phyloP scores from a whole-genome alignment of 2,888 invertebrate species.

The Ichneumoninae sp. region DNA sequence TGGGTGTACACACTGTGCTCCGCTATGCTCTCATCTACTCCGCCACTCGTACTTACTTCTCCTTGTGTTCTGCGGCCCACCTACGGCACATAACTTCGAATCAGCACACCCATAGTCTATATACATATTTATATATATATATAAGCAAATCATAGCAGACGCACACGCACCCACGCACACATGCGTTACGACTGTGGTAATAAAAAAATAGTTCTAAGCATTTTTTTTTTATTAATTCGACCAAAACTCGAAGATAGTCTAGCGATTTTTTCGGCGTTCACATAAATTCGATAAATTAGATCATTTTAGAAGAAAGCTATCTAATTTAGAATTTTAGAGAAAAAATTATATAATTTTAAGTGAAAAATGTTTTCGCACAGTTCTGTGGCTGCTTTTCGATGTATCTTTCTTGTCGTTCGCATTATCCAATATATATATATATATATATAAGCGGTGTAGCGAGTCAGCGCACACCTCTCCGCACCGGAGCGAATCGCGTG shows the following conservation, averaged over 20 bases:
- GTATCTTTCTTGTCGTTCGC: neutral
- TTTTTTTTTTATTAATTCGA: too few species aligned
- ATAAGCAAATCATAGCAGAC: neutral
- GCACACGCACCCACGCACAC: neutral
- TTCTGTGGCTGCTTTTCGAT: neutral
- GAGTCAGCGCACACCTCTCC: constrained; percentile 15
- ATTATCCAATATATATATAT: neutral
- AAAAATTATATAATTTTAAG: too few species aligned
- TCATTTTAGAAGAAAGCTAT: too few species aligned
- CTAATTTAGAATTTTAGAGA: too few species aligned
- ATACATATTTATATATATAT: neutral
- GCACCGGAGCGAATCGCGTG: constrained; percentile 5
- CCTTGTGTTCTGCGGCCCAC: neutral
- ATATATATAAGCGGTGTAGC: neutral
- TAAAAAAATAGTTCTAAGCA: too few species aligned
- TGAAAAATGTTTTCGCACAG: too few species aligned
- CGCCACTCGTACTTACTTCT: constrained; percentile 5
- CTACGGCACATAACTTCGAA: constrained; percentile 1
- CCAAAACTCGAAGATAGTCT: too few species aligned
- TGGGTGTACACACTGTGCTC: constrained; percentile 57
- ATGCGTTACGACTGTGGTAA: too few species aligned
- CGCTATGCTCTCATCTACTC: constrained; percentile 52
- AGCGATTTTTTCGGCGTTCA: too few species aligned
- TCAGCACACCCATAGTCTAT: neutral
- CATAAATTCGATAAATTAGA: too few species aligned